Conservation (phyloP, 1,140 invertebrate species). For the Rhagoletis pomonella region DNA sequence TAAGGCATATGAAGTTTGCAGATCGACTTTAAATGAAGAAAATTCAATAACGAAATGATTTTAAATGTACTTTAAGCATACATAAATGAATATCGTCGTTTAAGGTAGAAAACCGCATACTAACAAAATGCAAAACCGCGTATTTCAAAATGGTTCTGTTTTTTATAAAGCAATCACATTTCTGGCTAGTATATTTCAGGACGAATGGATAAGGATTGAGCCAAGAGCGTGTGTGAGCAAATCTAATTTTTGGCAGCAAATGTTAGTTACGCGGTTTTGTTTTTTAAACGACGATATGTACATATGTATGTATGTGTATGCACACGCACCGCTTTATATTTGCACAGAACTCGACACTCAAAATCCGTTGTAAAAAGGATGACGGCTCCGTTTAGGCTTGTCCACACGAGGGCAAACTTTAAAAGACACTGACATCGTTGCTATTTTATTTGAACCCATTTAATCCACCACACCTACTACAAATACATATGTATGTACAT, state of each 20-base stretch:
- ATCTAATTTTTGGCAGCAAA: too few species aligned
- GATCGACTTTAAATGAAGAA: background rate
- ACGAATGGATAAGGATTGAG: too few species aligned
- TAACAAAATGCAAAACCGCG: too few species aligned
- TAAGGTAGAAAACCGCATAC: too few species aligned
- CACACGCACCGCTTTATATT: constrained; percentile 36
- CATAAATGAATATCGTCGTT: too few species aligned
- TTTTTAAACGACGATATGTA: background rate
- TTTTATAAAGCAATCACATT: too few species aligned
- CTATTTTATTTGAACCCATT: constrained; percentile 41
- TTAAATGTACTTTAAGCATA: background rate
- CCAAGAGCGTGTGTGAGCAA: too few species aligned
- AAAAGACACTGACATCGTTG: constrained; percentile 36
- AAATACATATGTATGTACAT: background rate
- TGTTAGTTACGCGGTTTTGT: background rate
- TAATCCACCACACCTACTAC: constrained; percentile 51
- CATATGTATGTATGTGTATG: background rate
- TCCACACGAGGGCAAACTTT: constrained; percentile 45
- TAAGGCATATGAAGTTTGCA: background rate
- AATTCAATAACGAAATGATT: constrained; percentile 24
- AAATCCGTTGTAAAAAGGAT: background rate
- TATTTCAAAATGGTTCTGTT: too few species aligned
- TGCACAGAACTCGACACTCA: constrained; percentile 14
- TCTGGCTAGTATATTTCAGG: too few species aligned
- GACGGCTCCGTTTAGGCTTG: constrained; percentile 29